A percentile compares a stretch with the other conserved stretches of the same genome.
phyloP scores from a whole-genome alignment of 2,888 invertebrate genomes.

The Junonia oenone region DNA sequence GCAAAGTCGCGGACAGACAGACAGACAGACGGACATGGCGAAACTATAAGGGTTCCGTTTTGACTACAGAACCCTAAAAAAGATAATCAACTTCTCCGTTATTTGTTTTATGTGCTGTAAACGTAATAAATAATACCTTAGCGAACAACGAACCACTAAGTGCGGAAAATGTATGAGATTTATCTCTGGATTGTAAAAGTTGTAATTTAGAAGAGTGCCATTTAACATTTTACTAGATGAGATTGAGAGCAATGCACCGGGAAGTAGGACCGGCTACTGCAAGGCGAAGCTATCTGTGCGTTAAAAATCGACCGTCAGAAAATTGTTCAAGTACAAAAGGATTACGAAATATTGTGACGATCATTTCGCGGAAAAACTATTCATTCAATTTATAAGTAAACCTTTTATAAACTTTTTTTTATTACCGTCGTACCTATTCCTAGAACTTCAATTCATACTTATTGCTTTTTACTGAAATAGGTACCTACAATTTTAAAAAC shows the following conservation, averaged over 20 bases:
- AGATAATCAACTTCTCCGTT: conserved; percentile 1
- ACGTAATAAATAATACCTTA: conserved; percentile 8
- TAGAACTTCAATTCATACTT: no score
- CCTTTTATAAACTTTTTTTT: no score
- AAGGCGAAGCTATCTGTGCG: conserved; percentile 9
- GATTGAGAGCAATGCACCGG: conserved; percentile 28
- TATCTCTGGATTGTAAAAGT: conserved; percentile 24
- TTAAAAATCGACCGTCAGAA: conserved; percentile 11
- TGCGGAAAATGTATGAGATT: conserved; percentile 24
- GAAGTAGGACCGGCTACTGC: conserved; percentile 25
- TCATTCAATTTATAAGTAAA: no score
- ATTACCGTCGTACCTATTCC: no score
- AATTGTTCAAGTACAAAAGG: not conserved
- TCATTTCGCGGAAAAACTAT: not conserved
- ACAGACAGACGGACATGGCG: no score
- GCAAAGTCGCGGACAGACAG: no score
- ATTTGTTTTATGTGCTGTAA: not conserved
- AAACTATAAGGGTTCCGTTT: no score
- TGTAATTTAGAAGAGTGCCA: conserved; percentile 27
- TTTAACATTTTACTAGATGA: conserved; percentile 27
- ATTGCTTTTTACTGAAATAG: no score
- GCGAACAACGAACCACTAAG: conserved; percentile 6
- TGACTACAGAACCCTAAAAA: no score
- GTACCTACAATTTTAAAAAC: no score
- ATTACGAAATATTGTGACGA: not conserved